Conservation (phyloP, 2,888 invertebrate species). For the Paralinhomoeus sp. region DNA sequence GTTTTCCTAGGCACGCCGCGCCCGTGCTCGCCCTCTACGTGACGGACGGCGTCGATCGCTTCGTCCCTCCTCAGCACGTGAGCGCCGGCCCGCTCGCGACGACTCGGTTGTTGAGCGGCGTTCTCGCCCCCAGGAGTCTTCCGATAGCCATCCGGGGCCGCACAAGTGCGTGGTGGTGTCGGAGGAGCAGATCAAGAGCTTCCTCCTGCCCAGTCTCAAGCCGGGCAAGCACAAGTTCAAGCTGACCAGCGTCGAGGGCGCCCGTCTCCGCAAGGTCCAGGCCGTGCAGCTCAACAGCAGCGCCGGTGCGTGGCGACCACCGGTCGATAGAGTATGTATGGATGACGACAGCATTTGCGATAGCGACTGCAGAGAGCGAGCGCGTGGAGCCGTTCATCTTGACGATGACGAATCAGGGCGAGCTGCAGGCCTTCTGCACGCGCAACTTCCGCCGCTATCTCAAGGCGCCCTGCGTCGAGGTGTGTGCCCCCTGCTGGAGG, state of each 20-base stretch:
- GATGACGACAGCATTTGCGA: too few relatives aligned
- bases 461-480: constrained; percentile 1
- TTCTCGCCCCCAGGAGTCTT: too few relatives aligned
- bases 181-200: constrained; percentile 11
- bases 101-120: too few relatives aligned
- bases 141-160: not conserved
- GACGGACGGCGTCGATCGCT: constrained; percentile 42
- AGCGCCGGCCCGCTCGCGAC: too few relatives aligned
- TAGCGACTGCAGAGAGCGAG: not conserved
- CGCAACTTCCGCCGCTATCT: constrained; percentile 4
- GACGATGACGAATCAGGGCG: constrained; percentile 6
- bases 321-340: too few relatives aligned
- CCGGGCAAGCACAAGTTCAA: constrained; percentile 63
- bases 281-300: not conserved
- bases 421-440: constrained; percentile 3
- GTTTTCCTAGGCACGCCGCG: constrained; percentile 86
- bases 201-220: constrained; percentile 58
- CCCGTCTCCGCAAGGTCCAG: constrained; percentile 46
- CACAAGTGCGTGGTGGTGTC: constrained; percentile 13
- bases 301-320: too few relatives aligned
- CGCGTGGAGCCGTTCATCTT: constrained; percentile 4
- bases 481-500: too few relatives aligned
- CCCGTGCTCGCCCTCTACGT: constrained; percentile 80
- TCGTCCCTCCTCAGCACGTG: too few relatives aligned
- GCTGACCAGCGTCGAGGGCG: constrained; percentile 81